These are phyloP conservation scores for Lithophane leautieri DNA, from an alignment of 2,888 invertebrate species.

Conservation along the genomic window DNA sequence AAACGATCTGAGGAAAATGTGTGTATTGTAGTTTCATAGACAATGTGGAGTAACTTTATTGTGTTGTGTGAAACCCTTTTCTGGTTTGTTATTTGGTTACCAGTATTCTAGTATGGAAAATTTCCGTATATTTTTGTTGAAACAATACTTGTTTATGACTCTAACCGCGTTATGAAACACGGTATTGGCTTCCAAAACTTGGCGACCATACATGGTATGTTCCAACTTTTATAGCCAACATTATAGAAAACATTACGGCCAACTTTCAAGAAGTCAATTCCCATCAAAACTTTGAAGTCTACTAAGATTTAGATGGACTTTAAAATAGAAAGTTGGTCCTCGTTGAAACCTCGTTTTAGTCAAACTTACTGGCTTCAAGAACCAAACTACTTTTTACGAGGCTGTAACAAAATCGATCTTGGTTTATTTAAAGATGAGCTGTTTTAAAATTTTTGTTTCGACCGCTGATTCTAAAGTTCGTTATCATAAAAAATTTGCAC, in stretches of 20 bases:
- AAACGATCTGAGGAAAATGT: slow-evolving; percentile 46
- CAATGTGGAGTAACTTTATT: slow-evolving; percentile 36
- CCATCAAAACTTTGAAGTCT: slow-evolving; percentile 62
- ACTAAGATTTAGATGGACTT: slow-evolving; percentile 63
- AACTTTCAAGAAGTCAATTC: slow-evolving; percentile 55
- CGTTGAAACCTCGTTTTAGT: slow-evolving; percentile 55
- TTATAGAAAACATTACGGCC: slow-evolving; percentile 39
- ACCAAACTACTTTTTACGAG: slow-evolving; percentile 57
- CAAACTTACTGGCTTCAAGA: slow-evolving; percentile 45
- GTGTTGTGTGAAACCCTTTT: slow-evolving; percentile 27
- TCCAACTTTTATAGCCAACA: slow-evolving; percentile 49
- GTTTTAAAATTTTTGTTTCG: slow-evolving; percentile 2
- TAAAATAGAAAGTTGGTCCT: slow-evolving; percentile 63
- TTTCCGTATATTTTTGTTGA: slow-evolving; percentile 20
- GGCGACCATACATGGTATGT: slow-evolving; percentile 23
- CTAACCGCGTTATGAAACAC: slow-evolving; percentile 28
- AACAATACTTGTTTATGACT: slow-evolving; percentile 30
- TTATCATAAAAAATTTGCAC: not conserved
- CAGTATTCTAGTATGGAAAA: slow-evolving; percentile 11
- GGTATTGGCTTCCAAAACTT: slow-evolving; percentile 30
- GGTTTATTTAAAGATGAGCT: slow-evolving; percentile 35
- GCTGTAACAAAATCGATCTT: slow-evolving; percentile 48
- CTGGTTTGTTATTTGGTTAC: slow-evolving; percentile 31
- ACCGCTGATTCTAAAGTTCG: not conserved
- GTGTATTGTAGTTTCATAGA: slow-evolving; percentile 47